These are phyloP conservation scores for Beris morrisii DNA, from an alignment of 2,888 invertebrate species.

Conservation along the genomic window DNA sequence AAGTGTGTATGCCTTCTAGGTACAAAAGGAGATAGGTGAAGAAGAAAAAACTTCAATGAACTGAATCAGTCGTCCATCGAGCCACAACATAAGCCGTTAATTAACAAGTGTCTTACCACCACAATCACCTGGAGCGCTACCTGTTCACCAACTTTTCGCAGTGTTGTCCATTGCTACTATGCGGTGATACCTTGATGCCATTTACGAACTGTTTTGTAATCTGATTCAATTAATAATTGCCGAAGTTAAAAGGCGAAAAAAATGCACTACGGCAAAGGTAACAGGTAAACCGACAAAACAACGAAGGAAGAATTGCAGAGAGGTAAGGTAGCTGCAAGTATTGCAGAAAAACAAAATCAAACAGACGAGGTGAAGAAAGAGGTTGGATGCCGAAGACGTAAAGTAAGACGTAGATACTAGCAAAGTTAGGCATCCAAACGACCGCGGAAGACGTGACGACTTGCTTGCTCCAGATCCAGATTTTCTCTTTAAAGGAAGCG, in stretches of 20 bases:
- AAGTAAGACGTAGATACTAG: constrained; percentile 5
- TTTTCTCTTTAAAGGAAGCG: constrained; percentile 27
- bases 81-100: constrained; percentile 32
- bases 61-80: constrained; percentile 20
- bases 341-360: not conserved
- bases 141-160: constrained; percentile 2
- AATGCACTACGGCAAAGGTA: constrained; percentile 1
- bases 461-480: constrained; percentile 29
- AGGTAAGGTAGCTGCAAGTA: constrained; percentile 9
- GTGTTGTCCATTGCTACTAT: constrained; percentile 20
- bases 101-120: constrained; percentile 34
- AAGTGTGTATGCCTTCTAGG: constrained; percentile 1
- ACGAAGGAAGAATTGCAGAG: constrained; percentile 14
- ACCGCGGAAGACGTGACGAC: constrained; percentile 26
- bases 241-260: constrained; percentile 16
- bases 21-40: constrained; percentile 6
- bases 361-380: constrained; percentile 4
- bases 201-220: constrained; percentile 21
- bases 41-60: constrained; percentile 16
- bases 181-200: constrained; percentile 18
- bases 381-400: constrained; percentile 1
- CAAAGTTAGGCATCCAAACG: constrained; percentile 8
- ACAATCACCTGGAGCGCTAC: constrained; percentile 31
- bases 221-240: constrained; percentile 32
- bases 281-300: not conserved